Evolutionary conservation across 2,888 invertebrate genomes (phyloP), one percentile per base, ranked within the genome.

Genomic region (Drosophila anceps): DNA sequence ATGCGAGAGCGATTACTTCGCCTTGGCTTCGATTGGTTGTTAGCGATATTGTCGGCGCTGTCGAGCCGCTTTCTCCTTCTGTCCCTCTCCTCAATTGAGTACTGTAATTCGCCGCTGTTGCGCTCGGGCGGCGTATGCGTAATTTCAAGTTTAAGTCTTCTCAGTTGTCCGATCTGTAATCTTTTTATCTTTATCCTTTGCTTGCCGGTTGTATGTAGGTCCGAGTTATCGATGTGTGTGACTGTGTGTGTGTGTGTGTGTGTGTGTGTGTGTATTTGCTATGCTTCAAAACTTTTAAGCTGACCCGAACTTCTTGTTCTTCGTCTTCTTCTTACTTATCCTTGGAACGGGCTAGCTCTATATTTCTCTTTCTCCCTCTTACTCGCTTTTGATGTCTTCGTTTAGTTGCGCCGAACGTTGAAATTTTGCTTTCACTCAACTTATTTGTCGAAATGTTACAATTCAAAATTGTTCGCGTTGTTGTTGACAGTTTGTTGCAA

Each of bases 391-490:
- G 69, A 62, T 77, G 68, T 69, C 66, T 70, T 78, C 73, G 71
- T 76, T 67, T 78, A 76, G 75, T 71, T 79, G 81, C 87, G 90
- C 91, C 91, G 91, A 91, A 91, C 89, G 90, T 90, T 89, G 90
- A 87, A 91, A 91, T 91, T 91, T 91, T 90, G 91, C 82, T 81
- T 84, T 82, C 76, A 61, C 78, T 87, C 82, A 90, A 87, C 81
- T 84, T 81, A 74, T 81, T 89, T 84, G 82, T 87, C 89, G 73
- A 87, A 84, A 84, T 82, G 62, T 72, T 83, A 64, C 73, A 76
- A 76, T 85, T 86, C 83, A 88, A 88, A 88, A 85, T 86, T 87
- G 70, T 82, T 73, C 70, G 81, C 75, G 76, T 73, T 82, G 72
- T 73, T 82, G 69, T 65, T 63, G 73, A 66, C 76, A 70, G 72